Evolutionary conservation across 2,888 invertebrate species (phyloP).

Genomic region (Rhagonycha fulva): DNA sequence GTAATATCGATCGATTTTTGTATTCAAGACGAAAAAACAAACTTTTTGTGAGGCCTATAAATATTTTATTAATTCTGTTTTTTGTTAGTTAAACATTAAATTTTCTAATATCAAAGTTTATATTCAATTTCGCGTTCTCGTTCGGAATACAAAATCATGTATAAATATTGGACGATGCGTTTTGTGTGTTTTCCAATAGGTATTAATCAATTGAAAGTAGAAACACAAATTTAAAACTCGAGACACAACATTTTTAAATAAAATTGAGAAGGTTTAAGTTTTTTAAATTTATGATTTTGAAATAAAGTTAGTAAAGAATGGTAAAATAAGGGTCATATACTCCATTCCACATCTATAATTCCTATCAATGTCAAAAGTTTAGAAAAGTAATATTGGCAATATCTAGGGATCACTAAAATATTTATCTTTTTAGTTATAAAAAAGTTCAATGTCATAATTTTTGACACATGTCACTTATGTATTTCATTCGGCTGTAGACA

Average conservation of each 20-base stretch:
- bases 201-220: neutral
- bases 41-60: neutral
- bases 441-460: too few species aligned
- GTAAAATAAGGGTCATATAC: too few species aligned
- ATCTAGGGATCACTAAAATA: too few species aligned
- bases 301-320: too few species aligned
- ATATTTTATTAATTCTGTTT: neutral
- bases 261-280: neutral
- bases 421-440: too few species aligned
- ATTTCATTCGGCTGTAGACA: too few species aligned
- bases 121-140: neutral
- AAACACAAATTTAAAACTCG: neutral
- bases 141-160: neutral
- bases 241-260: neutral
- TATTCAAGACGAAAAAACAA: neutral
- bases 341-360: too few species aligned
- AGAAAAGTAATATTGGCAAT: too few species aligned
- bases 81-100: neutral
- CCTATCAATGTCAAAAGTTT: too few species aligned
- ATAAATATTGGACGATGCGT: neutral
- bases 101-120: neutral
- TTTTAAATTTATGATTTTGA: too few species aligned
- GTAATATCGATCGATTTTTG: neutral
- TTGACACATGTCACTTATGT: too few species aligned
- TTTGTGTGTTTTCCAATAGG: neutral